Evolutionary conservation across 2,797 vertebrate species (phyloP), one percentile per base, ranked within the genome.

Genomic region (Meda fulgida): DNA sequence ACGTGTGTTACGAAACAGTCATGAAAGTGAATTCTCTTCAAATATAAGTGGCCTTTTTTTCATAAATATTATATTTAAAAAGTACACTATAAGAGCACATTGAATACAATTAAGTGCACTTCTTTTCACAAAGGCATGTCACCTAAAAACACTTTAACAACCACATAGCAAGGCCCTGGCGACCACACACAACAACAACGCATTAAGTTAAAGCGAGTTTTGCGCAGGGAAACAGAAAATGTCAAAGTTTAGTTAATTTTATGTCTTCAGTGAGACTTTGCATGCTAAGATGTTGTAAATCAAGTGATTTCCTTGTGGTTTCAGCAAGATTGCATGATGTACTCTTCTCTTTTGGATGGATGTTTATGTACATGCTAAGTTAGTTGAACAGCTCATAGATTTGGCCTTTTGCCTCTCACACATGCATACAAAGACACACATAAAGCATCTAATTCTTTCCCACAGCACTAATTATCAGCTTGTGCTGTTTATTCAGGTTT

Each of bases 401-500:
- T 43, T 63, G 19, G 38, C n/a, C 23, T 71, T 71, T 71, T 71
- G 76, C n/a, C 55, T 63, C 36, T 14, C 58, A 29, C 34, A 78
- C 53, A 60, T 26, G 19, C 14, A 63, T 21, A 79, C 38, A 79
- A 21, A 51, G 2, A 10, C 31, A 53, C 21, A 19, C 34, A 46
- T 43, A 23, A 31, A 58, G 10, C 14, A 43, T 84, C 29, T 34
- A 16, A 43, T 46, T 43, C 31, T 81, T 19, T 31, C 73, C 80
- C 46, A 18, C 73, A 43, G 48, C 65, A 65, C 40, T 78, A 48
- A 26, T 3, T 66, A 31, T 46, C 6, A 58, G 31, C 51, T 71
- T 26, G n/a, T 76, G 80, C 70, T 87, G 26, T 73, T 87, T 46
- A 43, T 78, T 79, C 76, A 46, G 86, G 86, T 78, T 86, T 69